These are phyloP conservation scores for Andrena praecox DNA, from an alignment of 2,888 invertebrate genomes.

Conservation along the genomic window DNA sequence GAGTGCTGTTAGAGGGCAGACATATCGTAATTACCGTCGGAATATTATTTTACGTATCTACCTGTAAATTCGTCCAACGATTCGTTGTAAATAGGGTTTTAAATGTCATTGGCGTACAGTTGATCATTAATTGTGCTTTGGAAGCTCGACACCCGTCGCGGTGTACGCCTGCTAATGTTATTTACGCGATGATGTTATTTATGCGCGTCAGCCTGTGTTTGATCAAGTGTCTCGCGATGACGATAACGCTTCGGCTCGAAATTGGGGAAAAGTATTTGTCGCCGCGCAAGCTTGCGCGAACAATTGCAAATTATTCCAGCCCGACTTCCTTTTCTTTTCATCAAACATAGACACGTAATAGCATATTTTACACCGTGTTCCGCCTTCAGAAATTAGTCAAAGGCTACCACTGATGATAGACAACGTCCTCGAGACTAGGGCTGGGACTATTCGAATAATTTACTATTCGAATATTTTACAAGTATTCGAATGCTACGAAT, in stretches of 20 bases:
- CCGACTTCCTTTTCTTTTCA: constrained; percentile 8
- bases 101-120: neutral
- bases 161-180: constrained; percentile 68
- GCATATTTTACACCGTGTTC: no score
- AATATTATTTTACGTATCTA: neutral
- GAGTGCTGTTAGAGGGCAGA: neutral
- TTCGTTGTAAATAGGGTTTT: neutral
- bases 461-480: no score
- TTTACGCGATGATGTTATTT: constrained; percentile 74
- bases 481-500: no score
- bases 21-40: neutral
- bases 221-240: constrained; percentile 73
- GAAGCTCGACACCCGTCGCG: constrained; percentile 30
- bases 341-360: no score
- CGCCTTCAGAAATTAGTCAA: neutral
- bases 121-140: constrained; percentile 9
- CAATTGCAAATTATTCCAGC: constrained; percentile 68
- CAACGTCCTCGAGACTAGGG: constrained; percentile 15
- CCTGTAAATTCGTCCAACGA: neutral
- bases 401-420: constrained; percentile 2
- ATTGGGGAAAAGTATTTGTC: constrained; percentile 71
- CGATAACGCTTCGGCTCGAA: constrained; percentile 59
- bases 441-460: no score
- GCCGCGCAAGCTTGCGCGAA: constrained; percentile 59
- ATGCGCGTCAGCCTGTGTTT: constrained; percentile 69